Evolutionary conservation across 2,113 vertebrate genomes (phyloP).

Genomic region (Tyto alba): DNA sequence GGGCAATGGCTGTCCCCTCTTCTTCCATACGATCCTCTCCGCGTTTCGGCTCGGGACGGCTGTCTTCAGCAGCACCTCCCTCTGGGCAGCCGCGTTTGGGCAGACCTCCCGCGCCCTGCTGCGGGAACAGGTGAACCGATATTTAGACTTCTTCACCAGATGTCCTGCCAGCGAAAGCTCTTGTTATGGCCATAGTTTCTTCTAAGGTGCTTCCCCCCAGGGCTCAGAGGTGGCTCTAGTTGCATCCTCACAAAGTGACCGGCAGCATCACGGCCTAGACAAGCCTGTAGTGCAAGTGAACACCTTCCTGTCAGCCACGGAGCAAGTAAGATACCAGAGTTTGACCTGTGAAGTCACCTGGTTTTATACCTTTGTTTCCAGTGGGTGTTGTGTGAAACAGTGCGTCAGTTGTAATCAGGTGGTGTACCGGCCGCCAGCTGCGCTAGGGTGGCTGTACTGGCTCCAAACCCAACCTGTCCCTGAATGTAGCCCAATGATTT

Average conservation of each 20-base stretch:
- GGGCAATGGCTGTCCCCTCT: no score
- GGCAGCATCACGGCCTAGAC: rapidly evolving
- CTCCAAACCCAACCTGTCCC: background rate
- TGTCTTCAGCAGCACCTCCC: background rate
- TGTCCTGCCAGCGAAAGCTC: background rate
- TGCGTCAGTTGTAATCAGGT: background rate
- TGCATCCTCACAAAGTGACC: rapidly evolving
- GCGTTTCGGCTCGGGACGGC: rapidly evolving
- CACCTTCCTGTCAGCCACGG: rapidly evolving
- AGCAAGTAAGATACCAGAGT: background rate
- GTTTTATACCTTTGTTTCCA: background rate
- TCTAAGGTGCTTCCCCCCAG: background rate
- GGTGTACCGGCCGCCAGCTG: background rate
- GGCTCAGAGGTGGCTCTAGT: background rate
- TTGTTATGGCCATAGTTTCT: rapidly evolving
- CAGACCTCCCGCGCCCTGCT: background rate
- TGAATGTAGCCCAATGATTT: background rate
- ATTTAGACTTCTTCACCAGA: background rate
- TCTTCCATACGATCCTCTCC: background rate
- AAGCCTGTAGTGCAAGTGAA: background rate
- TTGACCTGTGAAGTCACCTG: rapidly evolving
- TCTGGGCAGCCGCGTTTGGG: rapidly evolving
- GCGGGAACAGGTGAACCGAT: no score
- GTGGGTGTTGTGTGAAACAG: background rate
- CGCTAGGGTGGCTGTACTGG: background rate